Evolutionary conservation across 2,113 vertebrate species (phyloP).

Genomic region (Fulmarus glacialis): DNA sequence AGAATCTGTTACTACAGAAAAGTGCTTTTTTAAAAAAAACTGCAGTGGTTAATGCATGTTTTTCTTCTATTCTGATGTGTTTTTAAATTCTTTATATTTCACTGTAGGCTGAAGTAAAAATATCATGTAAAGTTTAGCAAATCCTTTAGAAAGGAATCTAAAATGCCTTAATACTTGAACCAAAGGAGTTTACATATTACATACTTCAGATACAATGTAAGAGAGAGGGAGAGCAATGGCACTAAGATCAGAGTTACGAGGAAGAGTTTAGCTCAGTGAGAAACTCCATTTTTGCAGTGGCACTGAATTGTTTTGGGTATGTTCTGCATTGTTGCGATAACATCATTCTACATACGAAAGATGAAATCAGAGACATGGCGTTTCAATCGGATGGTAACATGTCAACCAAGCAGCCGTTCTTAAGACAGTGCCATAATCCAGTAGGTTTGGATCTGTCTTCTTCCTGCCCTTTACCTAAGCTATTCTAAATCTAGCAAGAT

Average conservation of each 20-base stretch:
- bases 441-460: not conserved
- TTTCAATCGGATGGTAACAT: rapidly evolving
- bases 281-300: not conserved
- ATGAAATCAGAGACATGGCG: not conserved
- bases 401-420: not conserved
- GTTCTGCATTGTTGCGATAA: not conserved
- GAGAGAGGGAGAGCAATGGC: not conserved
- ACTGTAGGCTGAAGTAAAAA: constrained; percentile 62
- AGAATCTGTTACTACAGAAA: constrained; percentile 43
- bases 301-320: not conserved
- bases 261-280: not conserved
- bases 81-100: constrained; percentile 77
- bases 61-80: constrained; percentile 66
- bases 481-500: not conserved
- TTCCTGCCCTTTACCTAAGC: not conserved
- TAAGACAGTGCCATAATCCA: not conserved
- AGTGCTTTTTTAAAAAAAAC: constrained; percentile 59
- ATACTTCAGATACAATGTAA: not conserved
- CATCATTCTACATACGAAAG: rapidly evolving
- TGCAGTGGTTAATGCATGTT: constrained; percentile 75
- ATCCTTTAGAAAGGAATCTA: constrained; percentile 72
- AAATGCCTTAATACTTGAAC: constrained; percentile 85
- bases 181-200: constrained; percentile 78
- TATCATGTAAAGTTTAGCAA: constrained; percentile 48
- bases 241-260: not conserved